Evolutionary conservation across 2,888 invertebrate species (phyloP).

Genomic region (Julus scanicus): DNA sequence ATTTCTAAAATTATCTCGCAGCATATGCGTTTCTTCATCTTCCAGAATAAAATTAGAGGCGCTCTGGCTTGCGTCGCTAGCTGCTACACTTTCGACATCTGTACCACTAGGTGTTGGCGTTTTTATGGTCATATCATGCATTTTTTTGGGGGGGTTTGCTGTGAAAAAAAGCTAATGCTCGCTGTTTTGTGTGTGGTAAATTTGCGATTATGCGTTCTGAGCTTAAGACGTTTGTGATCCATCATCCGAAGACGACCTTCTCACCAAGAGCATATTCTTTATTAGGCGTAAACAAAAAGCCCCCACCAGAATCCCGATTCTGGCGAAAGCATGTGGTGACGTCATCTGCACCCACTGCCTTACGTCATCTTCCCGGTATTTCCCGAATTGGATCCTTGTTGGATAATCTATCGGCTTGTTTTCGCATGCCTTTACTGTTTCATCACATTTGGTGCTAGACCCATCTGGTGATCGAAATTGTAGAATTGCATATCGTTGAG

Average conservation of each 20-base stretch:
- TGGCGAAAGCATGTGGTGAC: background rate
- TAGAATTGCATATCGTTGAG: too few relatives aligned
- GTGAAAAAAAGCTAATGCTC: background rate
- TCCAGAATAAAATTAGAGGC: conserved; percentile 26
- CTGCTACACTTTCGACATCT: background rate
- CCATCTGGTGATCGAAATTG: too few relatives aligned
- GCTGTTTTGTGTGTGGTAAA: background rate
- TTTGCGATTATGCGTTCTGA: background rate
- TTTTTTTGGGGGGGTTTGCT: background rate
- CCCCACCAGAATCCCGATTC: background rate
- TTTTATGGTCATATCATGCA: background rate
- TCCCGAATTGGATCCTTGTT: background rate
- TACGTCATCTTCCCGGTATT: conserved; percentile 7
- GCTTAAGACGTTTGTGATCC: background rate
- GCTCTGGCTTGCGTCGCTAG: conserved; percentile 1
- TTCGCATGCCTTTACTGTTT: background rate
- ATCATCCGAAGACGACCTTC: background rate
- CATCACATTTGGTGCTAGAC: too few relatives aligned
- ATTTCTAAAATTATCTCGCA: conserved; percentile 17
- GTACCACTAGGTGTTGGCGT: conserved; percentile 3
- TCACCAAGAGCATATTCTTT: background rate
- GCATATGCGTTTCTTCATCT: conserved; percentile 13
- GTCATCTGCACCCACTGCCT: background rate
- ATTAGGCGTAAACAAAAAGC: background rate
- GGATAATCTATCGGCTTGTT: conserved; percentile 8